phyloP scores from a whole-genome alignment of 2,113 vertebrate species.

The Gopherus flavomarginatus region DNA sequence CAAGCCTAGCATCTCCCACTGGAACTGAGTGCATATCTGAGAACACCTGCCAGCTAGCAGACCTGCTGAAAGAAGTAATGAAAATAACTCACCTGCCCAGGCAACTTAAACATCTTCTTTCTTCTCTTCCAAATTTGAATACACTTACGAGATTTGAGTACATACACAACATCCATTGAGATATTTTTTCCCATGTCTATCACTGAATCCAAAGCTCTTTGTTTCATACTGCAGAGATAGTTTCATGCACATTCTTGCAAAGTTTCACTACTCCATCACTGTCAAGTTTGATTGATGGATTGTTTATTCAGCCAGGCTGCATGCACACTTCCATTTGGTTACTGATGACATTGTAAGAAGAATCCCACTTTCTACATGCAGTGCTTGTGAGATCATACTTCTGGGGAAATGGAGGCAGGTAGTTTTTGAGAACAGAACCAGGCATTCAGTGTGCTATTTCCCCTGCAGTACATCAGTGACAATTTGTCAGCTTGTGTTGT shows the following conservation, averaged over 20 bases:
- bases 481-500: not conserved
- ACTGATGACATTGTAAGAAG: not conserved
- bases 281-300: not conserved
- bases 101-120: not conserved
- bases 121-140: not conserved
- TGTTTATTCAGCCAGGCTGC: not conserved
- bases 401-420: accelerated
- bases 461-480: not conserved
- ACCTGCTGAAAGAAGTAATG: accelerated
- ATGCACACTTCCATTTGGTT: not conserved
- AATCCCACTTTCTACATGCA: accelerated
- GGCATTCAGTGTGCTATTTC: not conserved
- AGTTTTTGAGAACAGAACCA: not conserved
- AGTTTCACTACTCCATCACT: not conserved
- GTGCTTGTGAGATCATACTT: not conserved
- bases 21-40: not conserved
- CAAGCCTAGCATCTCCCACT: accelerated
- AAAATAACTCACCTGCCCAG: accelerated
- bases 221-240: not conserved
- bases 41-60: not conserved
- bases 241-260: not conserved
- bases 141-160: not conserved
- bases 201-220: not conserved
- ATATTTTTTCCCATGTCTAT: not conserved
- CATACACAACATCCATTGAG: not conserved